phyloP scores from a whole-genome alignment of 2,797 vertebrate species.

The Mormyrus hasselquistii region DNA sequence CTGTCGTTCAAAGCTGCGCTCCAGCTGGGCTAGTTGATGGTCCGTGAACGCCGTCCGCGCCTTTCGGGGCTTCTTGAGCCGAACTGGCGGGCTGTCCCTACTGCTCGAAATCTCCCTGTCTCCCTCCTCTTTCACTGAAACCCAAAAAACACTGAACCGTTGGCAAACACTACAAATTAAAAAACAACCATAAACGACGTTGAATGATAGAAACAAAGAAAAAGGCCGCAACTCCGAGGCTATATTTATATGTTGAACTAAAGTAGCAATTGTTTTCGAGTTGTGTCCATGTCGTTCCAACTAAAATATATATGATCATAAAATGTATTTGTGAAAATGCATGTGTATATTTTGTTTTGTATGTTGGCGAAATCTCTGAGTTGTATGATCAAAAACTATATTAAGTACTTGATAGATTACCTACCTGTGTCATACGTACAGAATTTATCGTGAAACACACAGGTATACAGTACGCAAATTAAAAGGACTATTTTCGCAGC shows the following conservation, averaged over 20 bases:
- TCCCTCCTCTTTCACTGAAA: conserved; percentile 88
- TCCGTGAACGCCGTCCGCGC: conserved; percentile 96
- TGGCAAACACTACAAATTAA: background rate
- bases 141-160: conserved; percentile 2
- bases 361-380: background rate
- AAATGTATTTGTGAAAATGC: background rate
- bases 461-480: background rate
- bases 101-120: conserved; percentile 96
- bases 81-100: conserved; percentile 85
- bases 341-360: background rate
- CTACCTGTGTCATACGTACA: background rate
- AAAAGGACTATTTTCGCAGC: background rate
- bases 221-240: background rate
- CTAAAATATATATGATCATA: background rate
- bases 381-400: background rate
- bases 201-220: background rate
- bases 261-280: background rate
- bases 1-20: conserved; percentile 94
- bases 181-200: background rate
- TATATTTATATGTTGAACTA: background rate
- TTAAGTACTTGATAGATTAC: background rate
- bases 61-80: conserved; percentile 94
- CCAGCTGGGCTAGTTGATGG: conserved; percentile 93
- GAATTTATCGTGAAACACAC: background rate
- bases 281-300: background rate